A percentile compares a stretch with the other conserved stretches of the same genome.
Conservation (phyloP, 2,113 vertebrate species). For the Otis tarda region DNA sequence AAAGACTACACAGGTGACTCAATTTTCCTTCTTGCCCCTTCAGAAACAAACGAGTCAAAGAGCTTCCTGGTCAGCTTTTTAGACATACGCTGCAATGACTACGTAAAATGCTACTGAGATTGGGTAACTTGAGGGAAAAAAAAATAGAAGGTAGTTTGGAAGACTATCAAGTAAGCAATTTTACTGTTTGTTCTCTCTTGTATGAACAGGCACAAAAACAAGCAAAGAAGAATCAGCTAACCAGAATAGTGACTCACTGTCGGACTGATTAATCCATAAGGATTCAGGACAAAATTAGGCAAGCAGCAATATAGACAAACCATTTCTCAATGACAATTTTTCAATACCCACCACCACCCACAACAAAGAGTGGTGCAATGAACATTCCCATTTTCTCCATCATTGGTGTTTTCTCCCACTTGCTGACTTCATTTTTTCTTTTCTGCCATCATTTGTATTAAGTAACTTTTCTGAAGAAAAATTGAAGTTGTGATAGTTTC, state of each 20-base stretch:
- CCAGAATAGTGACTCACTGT: not conserved
- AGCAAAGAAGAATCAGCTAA: not conserved
- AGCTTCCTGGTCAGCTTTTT: not conserved
- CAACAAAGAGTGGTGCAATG: not conserved
- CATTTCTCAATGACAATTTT: not conserved
- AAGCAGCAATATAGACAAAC: not conserved
- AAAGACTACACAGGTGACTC: not conserved
- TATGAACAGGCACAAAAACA: not conserved
- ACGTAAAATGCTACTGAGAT: not conserved
- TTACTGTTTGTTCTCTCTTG: not conserved
- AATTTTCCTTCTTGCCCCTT: not conserved
- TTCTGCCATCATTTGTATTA: not conserved
- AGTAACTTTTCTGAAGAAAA: not conserved
- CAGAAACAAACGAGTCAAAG: not conserved
- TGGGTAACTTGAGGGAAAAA: not conserved
- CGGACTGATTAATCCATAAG: not conserved
- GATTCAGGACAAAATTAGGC: not conserved
- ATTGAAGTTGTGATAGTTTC: not conserved
- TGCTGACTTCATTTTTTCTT: not conserved
- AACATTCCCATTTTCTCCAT: not conserved
- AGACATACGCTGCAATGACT: not conserved
- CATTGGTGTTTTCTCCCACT: not conserved
- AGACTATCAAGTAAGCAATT: not conserved
- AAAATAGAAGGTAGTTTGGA: not conserved
- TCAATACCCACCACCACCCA: not conserved